A percentile compares a stretch with the other conserved stretches of the same genome.
Conservation (phyloP, 2,888 invertebrate species). For the Herminia tarsipennalis region DNA sequence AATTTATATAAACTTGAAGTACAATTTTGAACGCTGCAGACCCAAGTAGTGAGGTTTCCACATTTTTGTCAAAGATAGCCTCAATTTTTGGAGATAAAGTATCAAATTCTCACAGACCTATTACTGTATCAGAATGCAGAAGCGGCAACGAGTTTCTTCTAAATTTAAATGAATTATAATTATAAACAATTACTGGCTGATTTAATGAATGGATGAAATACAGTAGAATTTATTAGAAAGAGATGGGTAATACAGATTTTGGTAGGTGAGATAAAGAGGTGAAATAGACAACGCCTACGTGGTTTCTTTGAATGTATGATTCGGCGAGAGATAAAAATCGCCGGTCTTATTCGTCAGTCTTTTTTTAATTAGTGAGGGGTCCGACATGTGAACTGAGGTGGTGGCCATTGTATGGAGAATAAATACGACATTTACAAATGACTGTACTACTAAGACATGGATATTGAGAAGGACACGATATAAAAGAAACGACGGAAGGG, state of each 20-base stretch:
- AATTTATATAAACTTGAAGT: constrained; percentile 22
- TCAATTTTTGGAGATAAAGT: constrained; percentile 59
- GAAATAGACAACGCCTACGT: constrained; percentile 76
- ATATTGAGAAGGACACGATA: constrained; percentile 62
- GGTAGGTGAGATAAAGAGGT: constrained; percentile 64
- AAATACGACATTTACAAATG: constrained; percentile 78
- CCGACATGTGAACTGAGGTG: constrained; percentile 78
- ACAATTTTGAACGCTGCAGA: constrained; percentile 16
- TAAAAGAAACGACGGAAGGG: constrained; percentile 27
- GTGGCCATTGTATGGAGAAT: constrained; percentile 77
- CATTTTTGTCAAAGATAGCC: constrained; percentile 25
- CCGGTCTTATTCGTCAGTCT: constrained; percentile 83
- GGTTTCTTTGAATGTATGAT: constrained; percentile 77
- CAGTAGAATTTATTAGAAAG: constrained; percentile 58
- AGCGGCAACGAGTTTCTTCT: constrained; percentile 62
- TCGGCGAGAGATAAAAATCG: constrained; percentile 84
- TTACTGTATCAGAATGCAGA: constrained; percentile 68
- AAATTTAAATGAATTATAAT: constrained; percentile 81
- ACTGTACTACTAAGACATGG: constrained; percentile 59
- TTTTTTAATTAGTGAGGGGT: constrained; percentile 84
- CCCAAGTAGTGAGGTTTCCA: constrained; percentile 3
- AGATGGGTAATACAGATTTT: constrained; percentile 51
- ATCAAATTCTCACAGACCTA: constrained; percentile 75
- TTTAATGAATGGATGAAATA: constrained; percentile 75
- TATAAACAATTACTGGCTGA: constrained; percentile 79